Percentiles rank a stretch among this genome's conserved stretches.
Evolutionary conservation across 2,888 invertebrate genomes (phyloP).

Genomic region (Microplitis manilae): DNA sequence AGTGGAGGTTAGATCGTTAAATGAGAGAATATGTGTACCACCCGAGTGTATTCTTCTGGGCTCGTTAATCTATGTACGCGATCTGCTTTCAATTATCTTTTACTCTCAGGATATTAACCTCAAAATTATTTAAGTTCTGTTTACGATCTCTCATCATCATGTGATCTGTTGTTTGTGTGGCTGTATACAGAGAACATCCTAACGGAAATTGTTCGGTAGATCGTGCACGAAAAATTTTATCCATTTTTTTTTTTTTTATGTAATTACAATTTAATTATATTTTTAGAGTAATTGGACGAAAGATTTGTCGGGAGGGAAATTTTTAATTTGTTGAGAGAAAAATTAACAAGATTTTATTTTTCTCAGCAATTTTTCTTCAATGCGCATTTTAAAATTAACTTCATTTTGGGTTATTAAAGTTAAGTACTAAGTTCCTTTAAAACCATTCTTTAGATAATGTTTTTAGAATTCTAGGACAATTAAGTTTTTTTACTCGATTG

Average conservation of each 20-base stretch:
- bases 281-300: background rate
- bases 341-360: too few relatives aligned
- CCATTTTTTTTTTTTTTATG: background rate
- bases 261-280: background rate
- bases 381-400: too few relatives aligned
- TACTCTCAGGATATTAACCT: slow-evolving; percentile 7
- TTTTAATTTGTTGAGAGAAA: too few relatives aligned
- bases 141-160: background rate
- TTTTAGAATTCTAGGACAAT: too few relatives aligned
- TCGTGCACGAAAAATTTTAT: background rate
- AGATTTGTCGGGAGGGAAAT: background rate
- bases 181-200: background rate
- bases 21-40: slow-evolving; percentile 33
- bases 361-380: too few relatives aligned
- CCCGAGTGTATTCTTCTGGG: slow-evolving; percentile 27
- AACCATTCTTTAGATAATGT: too few relatives aligned
- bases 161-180: background rate
- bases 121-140: background rate
- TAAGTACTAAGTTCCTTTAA: too few relatives aligned
- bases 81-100: slow-evolving; percentile 31
- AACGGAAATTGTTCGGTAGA: background rate
- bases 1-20: slow-evolving; percentile 22
- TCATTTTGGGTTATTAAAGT: too few relatives aligned
- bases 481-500: too few relatives aligned
- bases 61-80: slow-evolving; percentile 33